These are phyloP conservation scores for Cephalophus harveyi DNA, from an alignment of 2,113 vertebrate species.

Conservation along the genomic window DNA sequence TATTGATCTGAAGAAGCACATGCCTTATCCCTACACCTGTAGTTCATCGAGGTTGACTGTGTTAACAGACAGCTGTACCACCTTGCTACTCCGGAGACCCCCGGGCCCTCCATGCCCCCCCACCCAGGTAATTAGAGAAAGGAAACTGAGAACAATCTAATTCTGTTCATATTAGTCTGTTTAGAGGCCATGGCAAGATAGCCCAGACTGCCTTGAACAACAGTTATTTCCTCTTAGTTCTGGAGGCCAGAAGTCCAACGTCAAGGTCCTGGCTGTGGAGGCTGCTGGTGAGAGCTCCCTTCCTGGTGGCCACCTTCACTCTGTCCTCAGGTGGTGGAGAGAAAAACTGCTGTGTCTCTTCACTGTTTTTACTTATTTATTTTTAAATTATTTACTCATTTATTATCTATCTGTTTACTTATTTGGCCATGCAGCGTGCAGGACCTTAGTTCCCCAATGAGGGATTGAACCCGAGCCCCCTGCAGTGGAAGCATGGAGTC, in stretches of 20 bases:
- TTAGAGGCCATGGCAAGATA: too few relatives aligned
- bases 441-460: not conserved
- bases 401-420: not conserved
- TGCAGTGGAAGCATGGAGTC: not conserved
- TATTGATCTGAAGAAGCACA: not conserved
- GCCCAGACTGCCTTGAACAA: not conserved
- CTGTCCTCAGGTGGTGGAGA: not conserved
- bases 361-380: not conserved
- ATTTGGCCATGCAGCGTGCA: not conserved
- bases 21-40: not conserved
- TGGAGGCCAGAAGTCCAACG: not conserved
- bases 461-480: not conserved
- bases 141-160: not conserved
- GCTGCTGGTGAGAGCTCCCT: not conserved
- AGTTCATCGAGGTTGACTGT: not conserved
- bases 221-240: not conserved
- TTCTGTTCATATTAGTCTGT: accelerated
- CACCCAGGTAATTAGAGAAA: not conserved
- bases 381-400: not conserved
- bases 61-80: not conserved
- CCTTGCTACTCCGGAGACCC: accelerated
- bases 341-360: not conserved
- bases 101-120: accelerated
- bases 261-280: too few relatives aligned
- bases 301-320: not conserved